phyloP scores from a whole-genome alignment of 1,140 invertebrate genomes.

The Araneus ventricosus region DNA sequence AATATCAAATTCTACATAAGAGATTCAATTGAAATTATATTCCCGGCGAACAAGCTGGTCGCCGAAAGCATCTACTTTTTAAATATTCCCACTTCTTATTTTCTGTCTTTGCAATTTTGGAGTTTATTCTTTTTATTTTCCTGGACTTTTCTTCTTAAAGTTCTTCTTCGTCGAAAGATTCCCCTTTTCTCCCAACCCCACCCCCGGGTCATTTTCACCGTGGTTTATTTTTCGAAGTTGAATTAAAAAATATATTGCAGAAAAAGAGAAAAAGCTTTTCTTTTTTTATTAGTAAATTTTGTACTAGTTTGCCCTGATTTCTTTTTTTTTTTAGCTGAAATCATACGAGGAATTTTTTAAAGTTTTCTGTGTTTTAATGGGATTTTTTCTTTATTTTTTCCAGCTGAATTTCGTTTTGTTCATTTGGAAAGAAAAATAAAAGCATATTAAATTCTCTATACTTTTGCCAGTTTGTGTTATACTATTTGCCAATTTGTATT shows the following conservation, averaged over 20 bases:
- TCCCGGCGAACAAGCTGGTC: too few relatives aligned
- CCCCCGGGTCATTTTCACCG: not conserved
- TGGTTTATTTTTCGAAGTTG: not conserved
- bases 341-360: not conserved
- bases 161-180: not conserved
- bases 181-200: not conserved
- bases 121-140: constrained; percentile 16
- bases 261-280: not conserved
- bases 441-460: not conserved
- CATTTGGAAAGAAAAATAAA: not conserved
- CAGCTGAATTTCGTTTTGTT: not conserved
- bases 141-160: constrained; percentile 17
- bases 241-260: not conserved
- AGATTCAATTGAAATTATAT: too few relatives aligned
- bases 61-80: too few relatives aligned
- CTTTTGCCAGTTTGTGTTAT: too few relatives aligned
- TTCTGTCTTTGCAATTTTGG: not conserved
- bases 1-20: too few relatives aligned
- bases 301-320: too few relatives aligned
- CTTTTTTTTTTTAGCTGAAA: not conserved
- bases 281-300: not conserved
- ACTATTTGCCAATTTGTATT: not conserved
- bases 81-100: constrained; percentile 24
- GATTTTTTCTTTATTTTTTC: not conserved
- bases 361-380: not conserved